Conservation (phyloP, 2,888 invertebrate genomes). For the Cryptocheilus praepositus region DNA sequence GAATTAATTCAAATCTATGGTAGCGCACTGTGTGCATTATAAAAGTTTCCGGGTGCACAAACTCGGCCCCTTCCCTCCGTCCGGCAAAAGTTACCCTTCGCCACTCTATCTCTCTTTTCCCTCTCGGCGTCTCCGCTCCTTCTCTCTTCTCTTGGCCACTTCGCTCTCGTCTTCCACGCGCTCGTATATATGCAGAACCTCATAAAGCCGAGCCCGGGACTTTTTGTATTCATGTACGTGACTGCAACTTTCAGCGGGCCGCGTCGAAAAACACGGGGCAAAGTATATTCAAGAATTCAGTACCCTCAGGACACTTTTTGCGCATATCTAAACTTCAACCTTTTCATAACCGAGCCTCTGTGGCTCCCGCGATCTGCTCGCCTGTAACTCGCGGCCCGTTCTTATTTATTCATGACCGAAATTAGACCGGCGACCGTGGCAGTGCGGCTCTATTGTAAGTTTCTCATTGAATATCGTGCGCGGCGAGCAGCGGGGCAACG, state of each 20-base stretch:
- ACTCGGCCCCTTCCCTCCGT: conserved; percentile 15
- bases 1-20: conserved; percentile 67
- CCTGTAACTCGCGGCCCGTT: conserved; percentile 18
- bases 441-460: conserved; percentile 8
- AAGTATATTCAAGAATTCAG: conserved; percentile 55
- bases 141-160: conserved; percentile 8
- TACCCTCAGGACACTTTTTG: conserved; percentile 32
- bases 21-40: conserved; percentile 50
- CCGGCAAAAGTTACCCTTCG: neutral
- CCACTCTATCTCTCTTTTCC: neutral
- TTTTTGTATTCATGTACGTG: conserved; percentile 53
- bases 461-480: too few species aligned
- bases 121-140: conserved; percentile 11
- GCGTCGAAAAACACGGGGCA: conserved; percentile 41
- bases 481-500: too few species aligned
- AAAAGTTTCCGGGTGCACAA: conserved; percentile 50
- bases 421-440: conserved; percentile 10
- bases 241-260: conserved; percentile 46
- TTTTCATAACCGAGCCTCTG: conserved; percentile 27
- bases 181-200: conserved; percentile 34
- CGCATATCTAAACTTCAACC: conserved; percentile 28
- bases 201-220: conserved; percentile 44
- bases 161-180: conserved; percentile 18
- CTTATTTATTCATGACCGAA: neutral
- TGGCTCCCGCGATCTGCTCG: neutral